Conservation (phyloP, 2,113 vertebrate genomes). For the Oreochromis spilurus region DNA sequence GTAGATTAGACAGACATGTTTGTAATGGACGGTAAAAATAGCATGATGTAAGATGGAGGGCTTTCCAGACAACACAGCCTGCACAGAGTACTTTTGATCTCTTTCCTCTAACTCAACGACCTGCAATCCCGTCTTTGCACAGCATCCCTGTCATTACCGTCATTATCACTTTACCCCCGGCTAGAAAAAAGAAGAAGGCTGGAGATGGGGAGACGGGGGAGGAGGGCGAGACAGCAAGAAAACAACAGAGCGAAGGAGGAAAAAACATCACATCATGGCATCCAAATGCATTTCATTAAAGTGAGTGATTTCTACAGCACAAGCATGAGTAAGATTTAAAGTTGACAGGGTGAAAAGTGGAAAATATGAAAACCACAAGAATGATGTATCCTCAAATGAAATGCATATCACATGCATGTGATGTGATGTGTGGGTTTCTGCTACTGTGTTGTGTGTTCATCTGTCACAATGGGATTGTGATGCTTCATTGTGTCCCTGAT, state of each 20-base stretch:
- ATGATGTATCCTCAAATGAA: not conserved
- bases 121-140: slow-evolving; percentile 2
- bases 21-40: slow-evolving; percentile 5
- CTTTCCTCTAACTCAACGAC: slow-evolving; percentile 5
- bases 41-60: slow-evolving; percentile 19
- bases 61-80: slow-evolving; percentile 7
- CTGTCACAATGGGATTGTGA: not conserved
- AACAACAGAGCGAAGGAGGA: not conserved
- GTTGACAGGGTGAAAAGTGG: not conserved
- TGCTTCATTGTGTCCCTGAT: not conserved
- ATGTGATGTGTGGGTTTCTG: not conserved
- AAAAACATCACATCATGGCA: not conserved
- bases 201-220: not conserved
- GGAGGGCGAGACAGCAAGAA: not conserved
- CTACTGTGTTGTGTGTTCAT: not conserved
- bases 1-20: not conserved
- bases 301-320: not conserved
- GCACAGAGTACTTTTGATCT: slow-evolving; percentile 8
- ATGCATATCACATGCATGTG: not conserved
- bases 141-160: slow-evolving; percentile 14
- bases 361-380: not conserved
- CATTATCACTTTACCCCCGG: slow-evolving; percentile 29
- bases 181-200: not conserved
- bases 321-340: not conserved
- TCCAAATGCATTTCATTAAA: not conserved